Evolutionary conservation across 2,797 vertebrate species (phyloP).

Genomic region (Cyprinodon diabolis): DNA sequence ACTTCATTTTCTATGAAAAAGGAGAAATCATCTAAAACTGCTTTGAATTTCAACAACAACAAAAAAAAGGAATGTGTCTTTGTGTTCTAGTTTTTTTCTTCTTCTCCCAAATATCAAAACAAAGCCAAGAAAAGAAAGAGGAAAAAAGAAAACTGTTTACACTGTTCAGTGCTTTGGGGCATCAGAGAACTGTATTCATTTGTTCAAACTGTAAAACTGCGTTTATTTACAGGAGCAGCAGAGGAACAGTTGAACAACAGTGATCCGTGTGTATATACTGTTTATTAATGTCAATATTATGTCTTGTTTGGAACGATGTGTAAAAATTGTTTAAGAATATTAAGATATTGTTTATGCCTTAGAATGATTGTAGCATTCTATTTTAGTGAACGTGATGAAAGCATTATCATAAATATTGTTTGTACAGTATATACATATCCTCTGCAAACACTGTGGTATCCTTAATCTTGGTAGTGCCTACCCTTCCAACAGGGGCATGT

Average conservation of each 20-base stretch:
- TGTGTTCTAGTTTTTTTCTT: slow-evolving; percentile 78
- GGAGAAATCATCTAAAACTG: slow-evolving; percentile 98
- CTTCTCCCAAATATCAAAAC: slow-evolving; percentile 93
- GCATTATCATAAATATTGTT: slow-evolving; percentile 91
- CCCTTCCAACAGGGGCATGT: slow-evolving; percentile 98
- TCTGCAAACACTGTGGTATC: slow-evolving; percentile 99
- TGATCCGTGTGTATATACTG: slow-evolving; percentile 97
- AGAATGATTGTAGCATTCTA: slow-evolving; percentile 99
- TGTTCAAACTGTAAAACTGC: slow-evolving; percentile 94
- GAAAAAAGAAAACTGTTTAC: slow-evolving; percentile 91
- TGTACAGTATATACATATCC: slow-evolving; percentile 99
- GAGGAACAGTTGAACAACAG: slow-evolving; percentile 89
- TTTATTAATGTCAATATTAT: slow-evolving; percentile 99
- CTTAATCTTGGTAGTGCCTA: slow-evolving; percentile 99
- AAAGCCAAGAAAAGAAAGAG: slow-evolving; percentile 95
- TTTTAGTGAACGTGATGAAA: slow-evolving; percentile 98
- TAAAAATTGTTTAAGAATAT: slow-evolving; percentile 99
- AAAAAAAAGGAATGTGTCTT: slow-evolving; percentile 92
- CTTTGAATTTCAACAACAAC: slow-evolving; percentile 87
- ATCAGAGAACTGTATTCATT: slow-evolving; percentile 88
- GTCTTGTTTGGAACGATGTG: slow-evolving; percentile 99
- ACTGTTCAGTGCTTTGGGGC: slow-evolving; percentile 93
- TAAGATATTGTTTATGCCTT: slow-evolving; percentile 99
- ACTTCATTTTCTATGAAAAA: slow-evolving; percentile 99
- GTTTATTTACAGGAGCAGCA: slow-evolving; percentile 95